Base-by-base conservation (phyloP, 2,113 vertebrate species). In the Amblyornis subalaris region DNA sequence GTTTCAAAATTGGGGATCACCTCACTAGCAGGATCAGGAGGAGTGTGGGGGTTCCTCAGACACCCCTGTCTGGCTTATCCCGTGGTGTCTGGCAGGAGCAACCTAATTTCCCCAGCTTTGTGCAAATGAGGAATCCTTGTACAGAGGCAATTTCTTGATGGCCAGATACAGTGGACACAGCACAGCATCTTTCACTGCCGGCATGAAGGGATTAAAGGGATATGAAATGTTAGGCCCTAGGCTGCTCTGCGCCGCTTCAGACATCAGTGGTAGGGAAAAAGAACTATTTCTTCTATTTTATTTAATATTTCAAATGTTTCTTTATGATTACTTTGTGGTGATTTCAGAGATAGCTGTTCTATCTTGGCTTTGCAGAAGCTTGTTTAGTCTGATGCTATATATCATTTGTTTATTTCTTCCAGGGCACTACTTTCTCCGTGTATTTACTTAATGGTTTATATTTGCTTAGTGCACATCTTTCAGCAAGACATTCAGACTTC, bases 361-460 rank as follows among this genome's bases (percentile, higher is more conserved):
- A 20, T 42, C 42, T 55, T 62, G 64, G 71, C 48, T 26, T 76
- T 62, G 35, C 42, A 70, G 12, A 24, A 38, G 24, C 12, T 83
- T 92, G 89, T 94, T 95, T 91, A 94, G 81, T 89, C 96, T 96
- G 65, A 79, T 31, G 36, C 42, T 65, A 42, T 29, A 21, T 51
- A 73, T 82, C 6, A 12, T 33, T 72, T 89, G 81, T 85, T 95
- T 95, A 14, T 66, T 93, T 85, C 45, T 90, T 73, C 67, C 23
- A n/a, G 89, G 35, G 55, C 55, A 61, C 74, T 89, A 53, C 1
- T 7, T 82, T 79, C 93, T 66, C 85, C 58, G 3, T 73, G 54
- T 88, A 88, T 91, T 93, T 82, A 85, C 19, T 85, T 50, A 42
- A 69, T 36, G 9, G 38, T 84, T 92, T 91, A 22, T 93, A 44